These are phyloP conservation scores for Pilophorus perplexus DNA, from an alignment of 2,888 invertebrate species.

Conservation along the genomic window DNA sequence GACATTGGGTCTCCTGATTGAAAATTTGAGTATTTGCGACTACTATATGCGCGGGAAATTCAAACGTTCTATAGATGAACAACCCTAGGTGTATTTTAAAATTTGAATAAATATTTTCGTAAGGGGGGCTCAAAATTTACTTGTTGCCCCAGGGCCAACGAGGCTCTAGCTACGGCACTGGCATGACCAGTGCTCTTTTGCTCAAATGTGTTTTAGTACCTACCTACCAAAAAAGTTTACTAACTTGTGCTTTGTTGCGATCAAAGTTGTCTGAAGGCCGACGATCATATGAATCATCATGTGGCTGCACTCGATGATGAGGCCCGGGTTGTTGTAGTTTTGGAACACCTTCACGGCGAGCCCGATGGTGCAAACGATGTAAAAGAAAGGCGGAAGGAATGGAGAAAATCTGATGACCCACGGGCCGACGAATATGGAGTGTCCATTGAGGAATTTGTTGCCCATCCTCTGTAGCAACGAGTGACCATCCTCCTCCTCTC, in stretches of 20 bases:
- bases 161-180: too few species aligned
- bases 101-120: too few species aligned
- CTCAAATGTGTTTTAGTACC: too few species aligned
- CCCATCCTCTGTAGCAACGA: conserved; percentile 1
- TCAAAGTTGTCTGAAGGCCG: background rate
- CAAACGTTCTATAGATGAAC: too few species aligned
- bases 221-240: background rate
- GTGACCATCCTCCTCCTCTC: conserved; percentile 13
- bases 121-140: too few species aligned
- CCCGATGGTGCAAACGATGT: background rate
- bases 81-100: too few species aligned
- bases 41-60: too few species aligned
- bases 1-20: too few species aligned
- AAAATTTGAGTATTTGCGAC: too few species aligned
- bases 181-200: too few species aligned
- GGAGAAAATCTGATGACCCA: conserved; percentile 7
- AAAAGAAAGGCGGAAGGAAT: background rate
- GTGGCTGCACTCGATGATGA: conserved; percentile 22
- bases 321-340: conserved; percentile 10
- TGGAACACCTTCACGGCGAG: conserved; percentile 1
- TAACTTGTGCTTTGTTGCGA: background rate
- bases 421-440: conserved; percentile 1
- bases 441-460: conserved; percentile 13
- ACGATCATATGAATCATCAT: conserved; percentile 25
- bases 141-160: too few species aligned